Percentiles rank a stretch among this genome's conserved stretches.
Evolutionary conservation across 2,888 invertebrate species (phyloP).

Genomic region (Cenopis cana): DNA sequence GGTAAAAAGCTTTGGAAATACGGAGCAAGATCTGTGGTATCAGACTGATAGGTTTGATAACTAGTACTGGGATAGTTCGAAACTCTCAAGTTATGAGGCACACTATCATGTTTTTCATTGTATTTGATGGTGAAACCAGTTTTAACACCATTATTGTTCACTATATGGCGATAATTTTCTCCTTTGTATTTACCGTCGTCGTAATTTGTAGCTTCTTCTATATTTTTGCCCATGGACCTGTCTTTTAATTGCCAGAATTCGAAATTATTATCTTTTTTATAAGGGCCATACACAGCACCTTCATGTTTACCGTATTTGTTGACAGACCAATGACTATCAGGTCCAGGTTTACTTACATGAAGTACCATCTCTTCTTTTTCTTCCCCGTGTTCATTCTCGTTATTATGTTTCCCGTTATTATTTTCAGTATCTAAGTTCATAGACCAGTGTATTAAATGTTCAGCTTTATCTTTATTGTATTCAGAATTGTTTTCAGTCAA

Average conservation of each 20-base stretch:
- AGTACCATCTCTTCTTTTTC: constrained; percentile 24
- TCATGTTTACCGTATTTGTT: constrained; percentile 24
- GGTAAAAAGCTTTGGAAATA: constrained; percentile 12
- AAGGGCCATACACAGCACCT: constrained; percentile 2
- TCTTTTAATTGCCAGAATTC: constrained; percentile 14
- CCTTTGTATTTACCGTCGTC: neutral
- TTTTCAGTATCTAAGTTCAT: constrained; percentile 11
- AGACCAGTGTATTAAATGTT: constrained; percentile 21
- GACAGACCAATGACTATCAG: constrained; percentile 19
- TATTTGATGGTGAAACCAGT: constrained; percentile 12
- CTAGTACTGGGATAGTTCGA: constrained; percentile 12
- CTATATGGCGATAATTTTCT: constrained; percentile 1
- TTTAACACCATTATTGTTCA: constrained; percentile 3
- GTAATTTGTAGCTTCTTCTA: neutral
- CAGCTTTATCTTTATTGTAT: neutral
- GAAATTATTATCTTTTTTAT: neutral
- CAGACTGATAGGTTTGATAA: constrained; percentile 15
- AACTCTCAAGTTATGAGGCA: neutral
- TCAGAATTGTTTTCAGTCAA: constrained; percentile 3
- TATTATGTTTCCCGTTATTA: neutral
- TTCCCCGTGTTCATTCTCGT: neutral
- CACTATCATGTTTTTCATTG: neutral
- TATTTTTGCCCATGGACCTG: constrained; percentile 1
- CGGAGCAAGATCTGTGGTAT: neutral
- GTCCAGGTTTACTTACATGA: constrained; percentile 15